Evolutionary conservation across 2,113 vertebrate genomes (phyloP).

Genomic region (Tragulus kanchil): DNA sequence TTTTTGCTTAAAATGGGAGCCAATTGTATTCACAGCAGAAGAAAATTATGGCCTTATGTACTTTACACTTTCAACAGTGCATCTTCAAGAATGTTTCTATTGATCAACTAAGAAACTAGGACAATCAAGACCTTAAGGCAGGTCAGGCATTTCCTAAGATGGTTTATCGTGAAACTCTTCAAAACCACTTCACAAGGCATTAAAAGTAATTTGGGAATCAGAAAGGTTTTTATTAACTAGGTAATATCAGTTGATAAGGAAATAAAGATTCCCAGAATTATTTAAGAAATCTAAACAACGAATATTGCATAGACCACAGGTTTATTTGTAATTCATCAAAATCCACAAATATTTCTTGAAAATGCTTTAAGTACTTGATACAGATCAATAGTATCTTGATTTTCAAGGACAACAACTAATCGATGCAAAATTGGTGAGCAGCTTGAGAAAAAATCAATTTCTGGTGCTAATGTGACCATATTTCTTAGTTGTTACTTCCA

Average conservation of each 20-base stretch:
- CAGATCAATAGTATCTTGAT: slow-evolving; percentile 61
- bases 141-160: slow-evolving; percentile 19
- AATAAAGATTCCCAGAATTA: background rate
- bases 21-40: slow-evolving; percentile 61
- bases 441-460: slow-evolving; percentile 61
- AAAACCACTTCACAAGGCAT: slow-evolving; percentile 13
- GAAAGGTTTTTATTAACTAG: slow-evolving; percentile 6
- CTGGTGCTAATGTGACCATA: slow-evolving; percentile 51
- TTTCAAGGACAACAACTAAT: slow-evolving; percentile 62
- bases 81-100: slow-evolving; percentile 65
- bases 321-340: slow-evolving; percentile 51
- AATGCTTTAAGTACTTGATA: slow-evolving; percentile 32
- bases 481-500: slow-evolving; percentile 54
- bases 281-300: slow-evolving; percentile 17
- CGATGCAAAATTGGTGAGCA: slow-evolving; percentile 56
- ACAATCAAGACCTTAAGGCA: slow-evolving; percentile 21
- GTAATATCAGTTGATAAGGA: slow-evolving; percentile 13
- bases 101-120: slow-evolving; percentile 57
- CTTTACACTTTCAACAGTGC: slow-evolving; percentile 59
- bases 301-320: background rate
- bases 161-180: slow-evolving; percentile 22
- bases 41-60: slow-evolving; percentile 52
- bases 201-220: slow-evolving; percentile 13
- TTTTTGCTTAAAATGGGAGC: slow-evolving; percentile 69
- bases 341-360: slow-evolving; percentile 54